Evolutionary conservation across 2,888 invertebrate genomes (phyloP).

Genomic region (Polietes domitor): DNA sequence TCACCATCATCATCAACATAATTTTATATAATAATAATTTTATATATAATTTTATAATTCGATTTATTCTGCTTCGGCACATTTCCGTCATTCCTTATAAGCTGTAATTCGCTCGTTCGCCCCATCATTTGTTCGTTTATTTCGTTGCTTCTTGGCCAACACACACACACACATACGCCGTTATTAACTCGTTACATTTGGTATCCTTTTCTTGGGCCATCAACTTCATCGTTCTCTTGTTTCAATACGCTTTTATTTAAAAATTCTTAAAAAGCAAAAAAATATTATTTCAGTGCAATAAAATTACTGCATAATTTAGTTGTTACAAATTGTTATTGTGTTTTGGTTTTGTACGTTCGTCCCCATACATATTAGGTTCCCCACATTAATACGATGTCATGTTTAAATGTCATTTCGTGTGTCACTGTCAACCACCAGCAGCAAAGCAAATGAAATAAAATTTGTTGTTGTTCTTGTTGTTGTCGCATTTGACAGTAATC

Average conservation of each 20-base stretch:
- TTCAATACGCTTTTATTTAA: background rate
- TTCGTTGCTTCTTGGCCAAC: conserved; percentile 26
- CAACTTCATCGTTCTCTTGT: no score
- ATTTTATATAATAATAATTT: no score
- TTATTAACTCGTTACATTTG: conserved; percentile 28
- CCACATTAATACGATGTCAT: background rate
- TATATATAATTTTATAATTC: conserved; percentile 66
- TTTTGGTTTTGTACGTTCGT: background rate
- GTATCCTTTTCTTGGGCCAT: background rate
- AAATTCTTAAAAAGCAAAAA: background rate
- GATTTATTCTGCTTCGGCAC: conserved; percentile 67
- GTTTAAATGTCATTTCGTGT: conserved; percentile 46
- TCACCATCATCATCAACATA: no score
- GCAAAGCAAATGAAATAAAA: background rate
- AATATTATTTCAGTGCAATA: background rate
- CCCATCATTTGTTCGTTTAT: conserved; percentile 56
- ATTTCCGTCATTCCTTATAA: conserved; percentile 64
- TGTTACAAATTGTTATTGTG: background rate
- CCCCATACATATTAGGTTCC: no score
- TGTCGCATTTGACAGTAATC: conserved; percentile 37
- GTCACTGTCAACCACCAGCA: conserved; percentile 22
- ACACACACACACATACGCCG: conserved; percentile 20
- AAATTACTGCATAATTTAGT: no score
- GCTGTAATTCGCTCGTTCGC: conserved; percentile 56
- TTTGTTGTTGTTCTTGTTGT: conserved; percentile 24